A percentile compares a stretch with the other conserved stretches of the same genome.
Evolutionary conservation across 1,140 invertebrate species (phyloP).

Genomic region (Ostrea edulis): DNA sequence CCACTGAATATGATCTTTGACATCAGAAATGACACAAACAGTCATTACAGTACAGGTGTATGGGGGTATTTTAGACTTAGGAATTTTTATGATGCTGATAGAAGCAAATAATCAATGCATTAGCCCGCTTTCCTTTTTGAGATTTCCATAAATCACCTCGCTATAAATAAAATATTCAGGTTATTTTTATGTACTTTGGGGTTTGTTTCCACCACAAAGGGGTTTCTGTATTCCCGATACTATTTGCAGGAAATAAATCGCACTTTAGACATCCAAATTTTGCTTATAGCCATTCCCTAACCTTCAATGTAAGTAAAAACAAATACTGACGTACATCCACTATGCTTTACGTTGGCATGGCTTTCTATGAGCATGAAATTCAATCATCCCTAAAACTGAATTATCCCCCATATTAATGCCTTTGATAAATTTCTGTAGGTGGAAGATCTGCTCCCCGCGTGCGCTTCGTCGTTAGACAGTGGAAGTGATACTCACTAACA

Average conservation of each 20-base stretch:
- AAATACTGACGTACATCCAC: background rate
- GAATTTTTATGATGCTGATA: background rate
- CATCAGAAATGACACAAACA: background rate
- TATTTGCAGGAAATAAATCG: background rate
- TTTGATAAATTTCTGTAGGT: background rate
- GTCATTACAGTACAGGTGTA: background rate
- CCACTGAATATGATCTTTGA: constrained; percentile 1
- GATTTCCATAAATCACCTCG: background rate
- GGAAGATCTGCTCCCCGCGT: background rate
- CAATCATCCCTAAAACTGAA: background rate
- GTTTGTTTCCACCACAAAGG: background rate
- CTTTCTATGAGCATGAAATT: background rate
- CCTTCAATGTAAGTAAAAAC: background rate
- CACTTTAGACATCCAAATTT: background rate
- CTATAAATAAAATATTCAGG: background rate
- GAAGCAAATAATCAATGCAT: too few relatives aligned
- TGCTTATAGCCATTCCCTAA: background rate
- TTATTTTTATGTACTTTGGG: background rate
- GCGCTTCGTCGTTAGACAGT: background rate
- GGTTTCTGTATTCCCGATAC: background rate
- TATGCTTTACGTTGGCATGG: background rate
- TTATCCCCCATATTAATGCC: background rate
- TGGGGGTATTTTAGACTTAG: background rate
- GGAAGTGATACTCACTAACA: background rate
- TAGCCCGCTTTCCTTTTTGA: too few relatives aligned